Conservation (phyloP, 1,140 invertebrate genomes). For the Macrobrachium rosenbergii region DNA sequence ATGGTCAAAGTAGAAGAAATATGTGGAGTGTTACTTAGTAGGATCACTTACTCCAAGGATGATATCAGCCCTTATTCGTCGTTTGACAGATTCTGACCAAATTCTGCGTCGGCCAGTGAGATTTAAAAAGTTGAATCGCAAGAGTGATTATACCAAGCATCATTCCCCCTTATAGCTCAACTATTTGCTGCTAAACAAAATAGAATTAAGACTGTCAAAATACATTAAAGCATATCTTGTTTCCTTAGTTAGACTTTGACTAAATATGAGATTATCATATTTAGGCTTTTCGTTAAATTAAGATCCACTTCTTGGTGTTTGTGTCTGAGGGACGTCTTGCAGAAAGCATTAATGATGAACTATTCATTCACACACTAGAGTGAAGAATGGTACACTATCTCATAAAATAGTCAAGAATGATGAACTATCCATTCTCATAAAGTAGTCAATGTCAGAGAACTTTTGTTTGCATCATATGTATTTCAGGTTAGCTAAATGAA, state of each 20-base stretch:
- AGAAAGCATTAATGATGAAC: too few relatives aligned
- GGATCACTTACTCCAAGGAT: not conserved
- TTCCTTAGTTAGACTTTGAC: too few relatives aligned
- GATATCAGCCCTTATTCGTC: not conserved
- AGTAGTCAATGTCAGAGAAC: conserved; percentile 11
- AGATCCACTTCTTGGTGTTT: too few relatives aligned
- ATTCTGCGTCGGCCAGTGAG: not conserved
- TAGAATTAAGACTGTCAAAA: too few relatives aligned
- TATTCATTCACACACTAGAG: not conserved
- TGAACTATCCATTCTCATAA: not conserved
- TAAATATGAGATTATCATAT: too few relatives aligned
- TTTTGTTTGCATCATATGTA: not conserved
- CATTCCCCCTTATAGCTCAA: too few relatives aligned
- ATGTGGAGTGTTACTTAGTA: conserved; percentile 6
- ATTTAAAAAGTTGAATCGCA: not conserved
- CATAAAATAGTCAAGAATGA: conserved; percentile 3
- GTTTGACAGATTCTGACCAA: not conserved
- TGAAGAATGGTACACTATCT: not conserved
- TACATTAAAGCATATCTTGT: too few relatives aligned
- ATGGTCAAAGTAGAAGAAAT: conserved; percentile 10
- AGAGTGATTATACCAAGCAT: too few relatives aligned
- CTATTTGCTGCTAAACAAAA: too few relatives aligned
- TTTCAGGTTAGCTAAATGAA: not conserved
- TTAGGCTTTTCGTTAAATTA: too few relatives aligned
- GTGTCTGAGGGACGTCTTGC: too few relatives aligned